Base-by-base conservation (phyloP, 2,888 invertebrate species). In the Melinaea menophilus region DNA sequence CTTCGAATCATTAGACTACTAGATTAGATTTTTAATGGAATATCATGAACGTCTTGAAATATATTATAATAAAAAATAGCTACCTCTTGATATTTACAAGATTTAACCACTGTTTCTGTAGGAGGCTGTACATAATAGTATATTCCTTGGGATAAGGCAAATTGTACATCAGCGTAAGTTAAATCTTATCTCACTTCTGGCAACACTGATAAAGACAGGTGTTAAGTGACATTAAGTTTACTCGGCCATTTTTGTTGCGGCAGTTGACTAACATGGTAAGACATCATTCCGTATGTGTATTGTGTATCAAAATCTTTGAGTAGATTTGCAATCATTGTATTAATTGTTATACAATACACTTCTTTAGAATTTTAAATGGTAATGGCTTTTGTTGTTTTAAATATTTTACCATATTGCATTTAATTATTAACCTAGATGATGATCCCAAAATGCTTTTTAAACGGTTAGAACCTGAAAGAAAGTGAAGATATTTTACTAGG, bases 401-500 rank as follows among this genome's bases (percentile, higher is more conserved):
- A 12, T 55, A 65, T 63, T 59, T 62, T 61, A 4, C 4, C 56
- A 35, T 55, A 35, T 5, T 5, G 0, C 48, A 22, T 11, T 9
- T 46, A 41, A 12, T 13, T 13, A 11, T 55, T 45, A 55, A 58
- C 65, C 59, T 61, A 86, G 77, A 90, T 94, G 94, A 94, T 94
- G 94, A 94, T 92, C 92, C 91, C 85, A 91, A 85, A 79, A 76
- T 85, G 79, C 72, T 79, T 80, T 83, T 91, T 76, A 94, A 92
- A 94, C 93, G 94, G 94, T 94, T 94, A 89, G 91, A 87, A 91
- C 92, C 93, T 92, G 94, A 94, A 85, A 86, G 83, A 83, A 80
- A 92, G 93, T 93, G 91, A 94, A 94, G 91, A 94, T 94, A 88
- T 88, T 59, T 54, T 76, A 92, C 94, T 94, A 94, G 94, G 94